Evolutionary conservation across 2,797 vertebrate species (phyloP).

Genomic region (Pristis pectinata): DNA sequence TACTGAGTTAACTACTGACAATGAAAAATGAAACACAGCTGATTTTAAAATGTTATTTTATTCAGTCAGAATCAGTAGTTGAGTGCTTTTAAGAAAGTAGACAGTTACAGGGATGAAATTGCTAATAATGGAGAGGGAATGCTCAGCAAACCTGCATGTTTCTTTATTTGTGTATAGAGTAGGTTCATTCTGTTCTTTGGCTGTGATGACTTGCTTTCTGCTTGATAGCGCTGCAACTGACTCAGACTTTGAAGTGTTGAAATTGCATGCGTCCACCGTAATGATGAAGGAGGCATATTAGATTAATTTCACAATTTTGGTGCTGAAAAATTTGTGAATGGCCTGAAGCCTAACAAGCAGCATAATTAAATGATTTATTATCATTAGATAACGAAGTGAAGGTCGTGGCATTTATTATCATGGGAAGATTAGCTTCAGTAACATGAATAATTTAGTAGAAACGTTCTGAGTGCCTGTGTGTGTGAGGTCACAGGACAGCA

Average conservation of each 20-base stretch:
- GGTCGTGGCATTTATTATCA: background rate
- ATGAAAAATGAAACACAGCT: constrained; percentile 12
- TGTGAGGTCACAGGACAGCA: no score
- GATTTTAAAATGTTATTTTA: background rate
- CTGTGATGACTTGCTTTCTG: background rate
- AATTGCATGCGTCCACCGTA: background rate
- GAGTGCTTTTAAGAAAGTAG: constrained; percentile 14
- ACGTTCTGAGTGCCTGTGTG: no score
- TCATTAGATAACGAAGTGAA: background rate
- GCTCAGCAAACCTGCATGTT: background rate
- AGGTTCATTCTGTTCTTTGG: background rate
- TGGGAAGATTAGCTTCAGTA: background rate
- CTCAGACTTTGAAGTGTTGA: background rate
- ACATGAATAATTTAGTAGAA: background rate
- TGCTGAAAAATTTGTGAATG: background rate
- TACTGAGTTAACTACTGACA: constrained; percentile 39
- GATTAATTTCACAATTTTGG: background rate
- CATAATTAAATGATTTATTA: constrained; percentile 7
- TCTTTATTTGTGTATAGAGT: background rate
- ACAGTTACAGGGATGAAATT: background rate
- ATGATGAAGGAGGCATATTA: background rate
- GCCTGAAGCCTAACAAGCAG: background rate
- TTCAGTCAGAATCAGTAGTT: constrained; percentile 28
- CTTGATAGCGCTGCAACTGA: background rate
- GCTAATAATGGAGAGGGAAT: background rate